A percentile compares a stretch with the other conserved stretches of the same genome.
Evolutionary conservation across 1,140 invertebrate species (phyloP).

Genomic region (Calephelis virginiensis): DNA sequence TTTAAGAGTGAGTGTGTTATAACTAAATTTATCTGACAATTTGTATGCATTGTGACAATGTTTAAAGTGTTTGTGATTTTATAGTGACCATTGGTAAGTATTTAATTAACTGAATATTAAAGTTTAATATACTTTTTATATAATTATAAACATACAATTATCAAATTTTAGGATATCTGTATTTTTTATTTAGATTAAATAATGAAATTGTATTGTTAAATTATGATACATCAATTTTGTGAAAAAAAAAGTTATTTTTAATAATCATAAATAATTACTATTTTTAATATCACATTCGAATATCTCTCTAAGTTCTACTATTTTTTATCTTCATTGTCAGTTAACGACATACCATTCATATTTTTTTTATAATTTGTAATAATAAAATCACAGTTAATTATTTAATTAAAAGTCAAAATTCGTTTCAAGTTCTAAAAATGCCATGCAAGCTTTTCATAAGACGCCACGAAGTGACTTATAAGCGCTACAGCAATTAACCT

Average conservation of each 20-base stretch:
- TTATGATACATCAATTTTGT: too few species aligned
- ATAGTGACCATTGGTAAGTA: constrained; percentile 73
- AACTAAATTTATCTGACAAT: constrained; percentile 21
- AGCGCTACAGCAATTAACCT: constrained; percentile 61
- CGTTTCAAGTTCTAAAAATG: constrained; percentile 3
- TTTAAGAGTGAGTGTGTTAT: constrained; percentile 48
- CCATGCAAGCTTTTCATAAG: constrained; percentile 7
- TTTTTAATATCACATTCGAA: too few species aligned
- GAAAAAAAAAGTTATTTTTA: too few species aligned
- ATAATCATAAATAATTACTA: too few species aligned
- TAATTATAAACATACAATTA: too few species aligned
- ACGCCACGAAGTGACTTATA: neutral
- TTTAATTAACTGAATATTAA: neutral
- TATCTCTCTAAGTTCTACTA: too few species aligned
- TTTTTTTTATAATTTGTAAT: neutral
- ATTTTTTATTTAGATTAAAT: too few species aligned
- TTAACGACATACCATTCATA: too few species aligned
- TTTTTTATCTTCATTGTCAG: too few species aligned
- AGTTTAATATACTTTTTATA: too few species aligned
- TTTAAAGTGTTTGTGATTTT: constrained; percentile 67
- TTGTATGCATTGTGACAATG: constrained; percentile 42
- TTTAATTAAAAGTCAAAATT: neutral
- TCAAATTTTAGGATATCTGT: too few species aligned
- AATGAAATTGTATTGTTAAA: too few species aligned
- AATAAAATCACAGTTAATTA: neutral